Evolutionary conservation across 2,888 invertebrate species (phyloP).

Genomic region (Pecten maximus): DNA sequence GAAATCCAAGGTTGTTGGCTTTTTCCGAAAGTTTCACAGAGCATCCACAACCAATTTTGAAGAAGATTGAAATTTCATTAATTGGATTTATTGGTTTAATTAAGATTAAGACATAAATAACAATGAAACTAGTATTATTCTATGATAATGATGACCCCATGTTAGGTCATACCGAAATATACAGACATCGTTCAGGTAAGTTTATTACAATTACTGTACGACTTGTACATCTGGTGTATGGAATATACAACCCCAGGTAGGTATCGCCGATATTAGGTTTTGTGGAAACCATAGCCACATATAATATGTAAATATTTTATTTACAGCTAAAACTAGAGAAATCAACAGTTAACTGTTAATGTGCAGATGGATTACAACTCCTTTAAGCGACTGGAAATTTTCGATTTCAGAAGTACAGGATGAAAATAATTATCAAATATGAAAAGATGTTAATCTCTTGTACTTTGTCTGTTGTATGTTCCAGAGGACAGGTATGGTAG

Average conservation of each 20-base stretch:
- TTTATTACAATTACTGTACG: neutral
- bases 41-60: conserved; percentile 42
- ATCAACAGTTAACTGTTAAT: too few species aligned
- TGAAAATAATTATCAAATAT: neutral
- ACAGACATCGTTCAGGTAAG: neutral
- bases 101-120: too few species aligned
- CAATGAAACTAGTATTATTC: too few species aligned
- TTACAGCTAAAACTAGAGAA: neutral
- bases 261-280: too few species aligned
- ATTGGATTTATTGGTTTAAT: too few species aligned
- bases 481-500: conserved; percentile 7
- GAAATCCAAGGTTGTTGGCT: conserved; percentile 54
- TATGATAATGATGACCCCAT: too few species aligned
- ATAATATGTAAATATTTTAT: neutral
- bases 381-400: too few species aligned
- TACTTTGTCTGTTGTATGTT: neutral
- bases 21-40: conserved; percentile 44
- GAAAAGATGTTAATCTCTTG: neutral
- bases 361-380: too few species aligned
- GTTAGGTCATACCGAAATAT: too few species aligned
- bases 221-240: neutral
- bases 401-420: too few species aligned
- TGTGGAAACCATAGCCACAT: too few species aligned
- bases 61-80: conserved; percentile 5
- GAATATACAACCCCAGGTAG: too few species aligned